Percentiles rank a stretch among this genome's conserved stretches.
Evolutionary conservation across 2,113 vertebrate species (phyloP).

Genomic region (Stercorarius parasiticus): DNA sequence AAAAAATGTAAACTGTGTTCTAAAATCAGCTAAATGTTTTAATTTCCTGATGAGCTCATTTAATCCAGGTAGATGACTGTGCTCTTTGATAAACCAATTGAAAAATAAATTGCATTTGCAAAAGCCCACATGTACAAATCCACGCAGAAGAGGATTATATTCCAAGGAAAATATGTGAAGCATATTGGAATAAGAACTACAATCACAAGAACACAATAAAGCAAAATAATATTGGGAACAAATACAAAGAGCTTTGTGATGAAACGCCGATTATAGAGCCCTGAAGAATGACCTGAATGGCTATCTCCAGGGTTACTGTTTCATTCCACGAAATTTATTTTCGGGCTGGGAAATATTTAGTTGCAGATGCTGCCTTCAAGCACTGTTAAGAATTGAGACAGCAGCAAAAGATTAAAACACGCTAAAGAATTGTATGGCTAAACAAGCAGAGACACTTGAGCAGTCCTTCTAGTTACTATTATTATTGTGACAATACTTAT

Average conservation of each 20-base stretch:
- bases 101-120: slow-evolving; percentile 55
- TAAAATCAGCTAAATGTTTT: slow-evolving; percentile 28
- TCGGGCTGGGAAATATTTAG: background rate
- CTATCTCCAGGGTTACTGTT: slow-evolving; percentile 13
- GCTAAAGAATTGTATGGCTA: background rate
- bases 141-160: slow-evolving; percentile 31
- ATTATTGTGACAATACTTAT: background rate
- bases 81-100: slow-evolving; percentile 29
- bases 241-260: slow-evolving; percentile 27
- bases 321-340: background rate
- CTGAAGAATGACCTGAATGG: background rate
- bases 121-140: background rate
- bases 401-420: background rate
- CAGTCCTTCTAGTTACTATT: background rate
- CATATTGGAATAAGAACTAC: background rate
- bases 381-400: background rate
- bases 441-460: background rate
- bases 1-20: background rate
- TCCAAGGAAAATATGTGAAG: slow-evolving; percentile 14
- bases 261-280: background rate
- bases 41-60: slow-evolving; percentile 47
- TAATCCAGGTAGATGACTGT: slow-evolving; percentile 26
- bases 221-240: background rate
- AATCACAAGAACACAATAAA: slow-evolving; percentile 21
- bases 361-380: background rate